Conservation (phyloP, 2,113 vertebrate species). For the Puma concolor region DNA sequence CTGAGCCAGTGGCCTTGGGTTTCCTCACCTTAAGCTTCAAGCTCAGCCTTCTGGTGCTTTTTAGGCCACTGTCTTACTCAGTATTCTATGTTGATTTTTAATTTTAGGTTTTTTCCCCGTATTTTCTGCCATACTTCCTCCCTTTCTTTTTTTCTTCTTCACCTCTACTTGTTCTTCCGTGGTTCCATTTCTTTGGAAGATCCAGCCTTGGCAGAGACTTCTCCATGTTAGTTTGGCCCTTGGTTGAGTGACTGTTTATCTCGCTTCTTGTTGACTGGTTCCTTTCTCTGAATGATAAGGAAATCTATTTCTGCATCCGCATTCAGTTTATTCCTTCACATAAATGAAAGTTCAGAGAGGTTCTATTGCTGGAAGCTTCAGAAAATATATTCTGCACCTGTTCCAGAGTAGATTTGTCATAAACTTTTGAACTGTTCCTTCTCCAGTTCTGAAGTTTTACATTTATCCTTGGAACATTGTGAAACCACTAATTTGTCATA, state of each 20-base stretch:
- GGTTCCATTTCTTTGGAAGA: slow-evolving; percentile 52
- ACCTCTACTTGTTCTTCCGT: slow-evolving; percentile 64
- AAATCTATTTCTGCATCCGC: background rate
- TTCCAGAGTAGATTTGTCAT: slow-evolving; percentile 83
- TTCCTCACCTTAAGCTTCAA: slow-evolving; percentile 27
- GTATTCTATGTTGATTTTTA: slow-evolving; percentile 38
- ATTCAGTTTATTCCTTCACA: background rate
- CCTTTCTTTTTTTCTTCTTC: slow-evolving; percentile 87
- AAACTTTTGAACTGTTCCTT: slow-evolving; percentile 90
- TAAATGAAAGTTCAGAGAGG: background rate
- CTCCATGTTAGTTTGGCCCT: background rate
- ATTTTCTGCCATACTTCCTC: slow-evolving; percentile 88
- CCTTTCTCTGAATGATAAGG: background rate
- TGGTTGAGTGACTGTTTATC: slow-evolving; percentile 51
- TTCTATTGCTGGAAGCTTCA: slow-evolving; percentile 78
- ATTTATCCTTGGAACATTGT: slow-evolving; percentile 92
- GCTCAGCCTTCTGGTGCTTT: slow-evolving; percentile 64
- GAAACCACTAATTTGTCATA: slow-evolving; percentile 88
- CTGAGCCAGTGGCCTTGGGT: background rate
- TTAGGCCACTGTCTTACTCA: slow-evolving; percentile 68
- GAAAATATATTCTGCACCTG: slow-evolving; percentile 91
- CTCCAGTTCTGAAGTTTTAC: slow-evolving; percentile 95
- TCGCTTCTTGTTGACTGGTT: slow-evolving; percentile 35
- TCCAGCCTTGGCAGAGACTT: slow-evolving; percentile 11
- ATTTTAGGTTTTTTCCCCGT: slow-evolving; percentile 83